Conservation (phyloP, 1,140 invertebrate genomes). For the Neodiprion virginianus region DNA sequence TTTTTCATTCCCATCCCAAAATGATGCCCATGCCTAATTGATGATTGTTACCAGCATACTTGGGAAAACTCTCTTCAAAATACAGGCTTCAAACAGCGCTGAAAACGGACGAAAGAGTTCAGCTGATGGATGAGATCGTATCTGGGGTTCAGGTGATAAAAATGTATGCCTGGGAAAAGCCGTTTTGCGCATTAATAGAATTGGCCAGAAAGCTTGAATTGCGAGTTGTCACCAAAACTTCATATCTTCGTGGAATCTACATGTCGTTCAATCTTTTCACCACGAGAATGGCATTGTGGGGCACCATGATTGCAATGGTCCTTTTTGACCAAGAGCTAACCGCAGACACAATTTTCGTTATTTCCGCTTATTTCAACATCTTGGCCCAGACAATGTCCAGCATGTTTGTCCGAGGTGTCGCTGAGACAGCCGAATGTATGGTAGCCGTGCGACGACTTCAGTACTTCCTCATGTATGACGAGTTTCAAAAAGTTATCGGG, state of each 20-base stretch:
- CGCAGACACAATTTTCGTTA: conserved; percentile 70
- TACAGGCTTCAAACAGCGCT: conserved; percentile 69
- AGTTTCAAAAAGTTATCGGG: conserved; percentile 47
- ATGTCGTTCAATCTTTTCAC: conserved; percentile 77
- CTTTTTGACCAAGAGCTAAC: conserved; percentile 63
- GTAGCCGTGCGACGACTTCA: conserved; percentile 69
- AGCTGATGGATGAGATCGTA: conserved; percentile 82
- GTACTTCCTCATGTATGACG: conserved; percentile 62
- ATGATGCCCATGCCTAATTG: conserved; percentile 8
- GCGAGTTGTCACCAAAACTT: conserved; percentile 68
- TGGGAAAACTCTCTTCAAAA: conserved; percentile 71
- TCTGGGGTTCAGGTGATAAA: conserved; percentile 78
- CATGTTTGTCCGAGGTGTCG: conserved; percentile 75
- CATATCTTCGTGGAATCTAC: conserved; percentile 75
- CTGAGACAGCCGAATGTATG: conserved; percentile 67
- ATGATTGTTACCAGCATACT: conserved; percentile 62
- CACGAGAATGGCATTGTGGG: conserved; percentile 71
- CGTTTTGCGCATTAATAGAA: conserved; percentile 70
- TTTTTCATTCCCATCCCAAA: not conserved
- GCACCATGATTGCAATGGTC: conserved; percentile 68
- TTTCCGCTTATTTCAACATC: conserved; percentile 70
- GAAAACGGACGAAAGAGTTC: conserved; percentile 77
- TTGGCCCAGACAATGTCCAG: conserved; percentile 72
- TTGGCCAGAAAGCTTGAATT: conserved; percentile 69
- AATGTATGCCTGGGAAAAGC: conserved; percentile 82